phyloP scores from a whole-genome alignment of 2,113 vertebrate genomes.

The Pardalotus punctatus region DNA sequence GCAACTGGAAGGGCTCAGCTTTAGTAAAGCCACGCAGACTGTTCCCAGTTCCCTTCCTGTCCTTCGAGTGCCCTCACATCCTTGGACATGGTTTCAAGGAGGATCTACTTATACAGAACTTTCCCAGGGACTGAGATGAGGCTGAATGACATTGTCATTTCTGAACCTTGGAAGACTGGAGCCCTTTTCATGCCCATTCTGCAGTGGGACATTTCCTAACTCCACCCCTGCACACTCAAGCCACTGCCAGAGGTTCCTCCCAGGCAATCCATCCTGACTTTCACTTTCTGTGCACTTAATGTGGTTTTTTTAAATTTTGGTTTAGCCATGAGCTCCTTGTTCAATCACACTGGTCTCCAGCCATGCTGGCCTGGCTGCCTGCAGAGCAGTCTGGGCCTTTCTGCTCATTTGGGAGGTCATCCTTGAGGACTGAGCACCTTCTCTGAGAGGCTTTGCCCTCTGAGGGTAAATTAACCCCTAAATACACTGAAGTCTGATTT shows the following conservation, averaged over 20 bases:
- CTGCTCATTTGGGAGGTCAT: background rate
- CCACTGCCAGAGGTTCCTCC: background rate
- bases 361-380: background rate
- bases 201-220: background rate
- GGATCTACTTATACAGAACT: background rate
- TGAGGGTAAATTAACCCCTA: background rate
- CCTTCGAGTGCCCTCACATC: background rate
- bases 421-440: background rate
- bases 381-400: background rate
- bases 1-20: background rate
- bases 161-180: background rate
- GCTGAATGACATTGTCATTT: background rate
- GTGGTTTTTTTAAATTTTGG: background rate
- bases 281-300: background rate
- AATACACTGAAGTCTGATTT: background rate
- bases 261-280: background rate
- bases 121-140: background rate
- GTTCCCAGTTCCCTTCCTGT: background rate
- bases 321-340: background rate
- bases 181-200: background rate
- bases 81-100: background rate
- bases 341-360: background rate
- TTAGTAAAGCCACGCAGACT: background rate
- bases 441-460: background rate
- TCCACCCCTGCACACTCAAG: background rate